These are phyloP conservation scores for Pachycephus smyrnensis DNA, from an alignment of 2,888 invertebrate species.

Conservation along the genomic window DNA sequence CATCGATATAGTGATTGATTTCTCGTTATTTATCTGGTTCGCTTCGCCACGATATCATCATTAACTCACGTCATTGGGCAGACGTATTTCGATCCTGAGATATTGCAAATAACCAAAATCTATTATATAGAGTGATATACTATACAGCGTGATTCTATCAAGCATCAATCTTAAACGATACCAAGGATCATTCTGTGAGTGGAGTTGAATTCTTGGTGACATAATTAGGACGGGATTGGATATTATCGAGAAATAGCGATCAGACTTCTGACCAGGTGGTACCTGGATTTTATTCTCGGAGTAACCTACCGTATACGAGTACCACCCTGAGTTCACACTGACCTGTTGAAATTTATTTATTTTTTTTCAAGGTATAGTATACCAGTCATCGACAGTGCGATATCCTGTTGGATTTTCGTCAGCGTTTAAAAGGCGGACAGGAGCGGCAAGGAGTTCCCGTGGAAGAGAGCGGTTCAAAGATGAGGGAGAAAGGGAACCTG, in stretches of 20 bases:
- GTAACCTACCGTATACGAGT: background rate
- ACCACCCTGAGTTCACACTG: too few species aligned
- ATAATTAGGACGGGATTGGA: background rate
- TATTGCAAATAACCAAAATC: conserved; percentile 1
- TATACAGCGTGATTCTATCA: background rate
- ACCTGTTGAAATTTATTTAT: conserved; percentile 17
- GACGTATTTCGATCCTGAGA: background rate
- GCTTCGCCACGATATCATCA: conserved; percentile 44
- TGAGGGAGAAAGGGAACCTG: conserved; percentile 59
- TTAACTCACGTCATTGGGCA: conserved; percentile 28
- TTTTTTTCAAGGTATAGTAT: conserved; percentile 28
- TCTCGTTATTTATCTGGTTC: conserved; percentile 41
- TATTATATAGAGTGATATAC: background rate
- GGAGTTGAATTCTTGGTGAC: background rate
- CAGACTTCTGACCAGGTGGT: background rate
- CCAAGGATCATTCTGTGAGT: background rate
- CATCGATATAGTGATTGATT: conserved; percentile 51
- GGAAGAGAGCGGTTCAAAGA: conserved; percentile 9
- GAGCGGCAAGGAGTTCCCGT: background rate
- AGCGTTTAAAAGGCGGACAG: background rate
- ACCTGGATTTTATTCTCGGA: background rate
- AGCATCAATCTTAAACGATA: background rate
- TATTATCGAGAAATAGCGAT: background rate
- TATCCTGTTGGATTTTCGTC: background rate
- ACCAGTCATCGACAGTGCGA: background rate